Evolutionary conservation across 2,888 invertebrate genomes (phyloP).

Genomic region (Apamea monoglypha): DNA sequence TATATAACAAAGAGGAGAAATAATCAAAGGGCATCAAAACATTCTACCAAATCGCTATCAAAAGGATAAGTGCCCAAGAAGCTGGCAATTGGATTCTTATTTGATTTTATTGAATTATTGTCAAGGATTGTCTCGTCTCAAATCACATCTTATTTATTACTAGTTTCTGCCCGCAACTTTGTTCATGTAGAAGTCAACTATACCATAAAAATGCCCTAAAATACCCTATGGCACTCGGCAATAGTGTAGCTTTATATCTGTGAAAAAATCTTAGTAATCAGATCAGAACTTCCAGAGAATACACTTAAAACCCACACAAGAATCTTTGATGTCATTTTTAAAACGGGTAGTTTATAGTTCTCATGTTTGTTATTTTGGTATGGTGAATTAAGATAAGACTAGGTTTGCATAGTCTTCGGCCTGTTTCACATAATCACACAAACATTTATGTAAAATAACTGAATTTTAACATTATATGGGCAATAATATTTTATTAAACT

Average conservation of each 20-base stretch:
- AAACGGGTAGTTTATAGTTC: background rate
- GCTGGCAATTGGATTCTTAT: background rate
- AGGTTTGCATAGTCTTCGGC: background rate
- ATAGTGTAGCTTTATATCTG: background rate
- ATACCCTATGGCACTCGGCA: too few relatives aligned
- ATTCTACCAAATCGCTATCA: background rate
- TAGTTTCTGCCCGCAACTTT: background rate
- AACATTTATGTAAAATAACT: background rate
- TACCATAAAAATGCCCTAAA: background rate
- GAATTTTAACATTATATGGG: background rate
- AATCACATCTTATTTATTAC: background rate
- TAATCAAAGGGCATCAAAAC: too few relatives aligned
- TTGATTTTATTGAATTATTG: background rate
- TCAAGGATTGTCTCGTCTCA: background rate
- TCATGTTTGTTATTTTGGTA: background rate
- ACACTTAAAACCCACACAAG: background rate
- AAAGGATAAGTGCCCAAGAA: background rate
- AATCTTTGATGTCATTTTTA: background rate
- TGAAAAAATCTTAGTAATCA: background rate
- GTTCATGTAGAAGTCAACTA: too few relatives aligned
- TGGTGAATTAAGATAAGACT: background rate
- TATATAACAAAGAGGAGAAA: too few relatives aligned
- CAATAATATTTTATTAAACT: constrained; percentile 2
- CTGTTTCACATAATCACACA: background rate
- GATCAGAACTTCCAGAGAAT: background rate